A percentile compares a stretch with the other conserved stretches of the same genome.
These are phyloP conservation scores for Platygyra sinensis DNA, from an alignment of 64 coral and sea anemone species.

Conservation along the genomic window DNA sequence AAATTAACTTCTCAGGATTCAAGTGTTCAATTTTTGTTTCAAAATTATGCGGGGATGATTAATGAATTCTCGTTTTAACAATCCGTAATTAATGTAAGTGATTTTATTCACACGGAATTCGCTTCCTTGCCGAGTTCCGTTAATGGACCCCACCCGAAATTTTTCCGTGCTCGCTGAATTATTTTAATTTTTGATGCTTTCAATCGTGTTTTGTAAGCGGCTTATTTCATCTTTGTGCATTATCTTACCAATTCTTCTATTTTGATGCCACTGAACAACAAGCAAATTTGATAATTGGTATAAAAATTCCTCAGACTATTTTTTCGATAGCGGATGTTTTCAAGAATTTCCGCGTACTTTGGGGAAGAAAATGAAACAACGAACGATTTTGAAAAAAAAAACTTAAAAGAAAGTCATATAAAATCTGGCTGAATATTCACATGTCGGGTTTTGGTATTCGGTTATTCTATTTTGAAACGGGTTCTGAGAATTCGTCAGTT, in stretches of 20 bases:
- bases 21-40: not conserved
- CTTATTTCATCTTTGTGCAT: not conserved
- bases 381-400: not conserved
- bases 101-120: not conserved
- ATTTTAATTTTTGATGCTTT: not conserved
- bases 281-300: not conserved
- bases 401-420: not conserved
- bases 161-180: not conserved
- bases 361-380: not conserved
- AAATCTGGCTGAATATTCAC: not conserved
- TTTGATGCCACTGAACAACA: not conserved
- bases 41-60: slow-evolving; percentile 7
- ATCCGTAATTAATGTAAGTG: not conserved
- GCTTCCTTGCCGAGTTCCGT: slow-evolving; percentile 1
- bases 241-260: not conserved
- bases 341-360: not conserved
- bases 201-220: not conserved
- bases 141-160: not conserved
- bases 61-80: not conserved
- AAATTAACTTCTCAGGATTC: slow-evolving; percentile 9
- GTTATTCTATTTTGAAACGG: too few species aligned
- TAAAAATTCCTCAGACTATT: not conserved
- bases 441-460: too few species aligned
- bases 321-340: not conserved
- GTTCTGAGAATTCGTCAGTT: too few species aligned